Conservation (phyloP, 2,113 vertebrate genomes). For the Platichthys flesus region DNA sequence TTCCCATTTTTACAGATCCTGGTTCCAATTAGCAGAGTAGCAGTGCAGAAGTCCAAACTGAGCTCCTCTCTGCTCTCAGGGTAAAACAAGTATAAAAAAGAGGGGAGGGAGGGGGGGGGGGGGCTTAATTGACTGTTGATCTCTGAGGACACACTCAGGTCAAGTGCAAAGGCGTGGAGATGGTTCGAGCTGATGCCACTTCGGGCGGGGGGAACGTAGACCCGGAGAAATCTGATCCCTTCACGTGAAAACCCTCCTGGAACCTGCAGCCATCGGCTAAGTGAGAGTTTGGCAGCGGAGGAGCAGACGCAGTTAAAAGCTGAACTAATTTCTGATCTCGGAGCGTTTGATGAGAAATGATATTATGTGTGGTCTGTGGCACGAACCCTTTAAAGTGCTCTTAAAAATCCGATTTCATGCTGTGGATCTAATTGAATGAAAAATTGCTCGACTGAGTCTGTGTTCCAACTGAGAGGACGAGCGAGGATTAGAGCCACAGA, state of each 20-base stretch:
- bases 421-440: background rate
- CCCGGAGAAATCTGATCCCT: constrained; percentile 33
- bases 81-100: constrained; percentile 58
- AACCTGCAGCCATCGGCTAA: constrained; percentile 25
- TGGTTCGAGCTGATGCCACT: constrained; percentile 38
- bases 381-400: background rate
- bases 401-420: background rate
- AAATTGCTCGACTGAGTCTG: background rate
- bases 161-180: constrained; percentile 65
- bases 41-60: constrained; percentile 72
- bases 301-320: background rate
- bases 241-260: background rate
- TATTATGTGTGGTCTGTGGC: background rate
- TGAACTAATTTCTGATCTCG: constrained; percentile 1
- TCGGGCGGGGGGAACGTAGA: constrained; percentile 19
- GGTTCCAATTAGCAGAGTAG: constrained; percentile 86
- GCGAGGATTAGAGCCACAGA: too few relatives aligned
- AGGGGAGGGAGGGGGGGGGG: constrained; percentile 35
- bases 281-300: constrained; percentile 30
- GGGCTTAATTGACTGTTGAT: constrained; percentile 78
- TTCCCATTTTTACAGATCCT: constrained; percentile 86
- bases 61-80: constrained; percentile 76
- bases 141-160: constrained; percentile 78
- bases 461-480: background rate
- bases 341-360: background rate